Evolutionary conservation across 2,113 vertebrate genomes (phyloP).

Genomic region (Jacana jacana): DNA sequence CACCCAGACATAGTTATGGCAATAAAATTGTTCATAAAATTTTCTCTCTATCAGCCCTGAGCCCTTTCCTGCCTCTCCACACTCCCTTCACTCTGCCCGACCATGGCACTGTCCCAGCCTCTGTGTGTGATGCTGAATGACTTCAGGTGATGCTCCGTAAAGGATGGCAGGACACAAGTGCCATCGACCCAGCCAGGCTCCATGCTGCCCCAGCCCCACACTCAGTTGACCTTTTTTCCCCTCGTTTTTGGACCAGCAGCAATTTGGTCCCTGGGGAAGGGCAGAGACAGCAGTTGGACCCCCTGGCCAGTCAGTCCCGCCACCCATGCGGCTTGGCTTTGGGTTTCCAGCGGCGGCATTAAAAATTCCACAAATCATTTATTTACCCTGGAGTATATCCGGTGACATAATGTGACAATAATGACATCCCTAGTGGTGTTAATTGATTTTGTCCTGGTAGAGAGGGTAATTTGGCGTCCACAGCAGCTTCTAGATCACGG

Average conservation of each 20-base stretch:
- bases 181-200: accelerated
- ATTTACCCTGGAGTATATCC: constrained; percentile 81
- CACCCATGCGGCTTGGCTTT: background rate
- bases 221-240: background rate
- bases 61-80: accelerated
- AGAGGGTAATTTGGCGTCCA: constrained; percentile 80
- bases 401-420: constrained; percentile 86
- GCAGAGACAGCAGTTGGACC: background rate
- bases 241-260: background rate
- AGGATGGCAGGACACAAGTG: background rate
- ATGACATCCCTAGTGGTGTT: constrained; percentile 86
- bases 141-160: background rate
- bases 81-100: accelerated
- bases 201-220: accelerated
- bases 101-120: accelerated
- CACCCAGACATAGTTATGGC: accelerated
- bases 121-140: background rate
- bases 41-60: accelerated
- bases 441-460: constrained; percentile 87
- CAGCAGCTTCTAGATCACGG: constrained; percentile 72
- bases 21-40: background rate
- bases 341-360: background rate
- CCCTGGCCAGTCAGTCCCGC: background rate
- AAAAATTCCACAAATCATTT: constrained; percentile 83
- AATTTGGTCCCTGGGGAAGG: background rate